Evolutionary conservation across 64 coral and sea anemone genomes (phyloP), one percentile per base, ranked within the genome.

Genomic region (Dendrophyllia cribrosa): DNA sequence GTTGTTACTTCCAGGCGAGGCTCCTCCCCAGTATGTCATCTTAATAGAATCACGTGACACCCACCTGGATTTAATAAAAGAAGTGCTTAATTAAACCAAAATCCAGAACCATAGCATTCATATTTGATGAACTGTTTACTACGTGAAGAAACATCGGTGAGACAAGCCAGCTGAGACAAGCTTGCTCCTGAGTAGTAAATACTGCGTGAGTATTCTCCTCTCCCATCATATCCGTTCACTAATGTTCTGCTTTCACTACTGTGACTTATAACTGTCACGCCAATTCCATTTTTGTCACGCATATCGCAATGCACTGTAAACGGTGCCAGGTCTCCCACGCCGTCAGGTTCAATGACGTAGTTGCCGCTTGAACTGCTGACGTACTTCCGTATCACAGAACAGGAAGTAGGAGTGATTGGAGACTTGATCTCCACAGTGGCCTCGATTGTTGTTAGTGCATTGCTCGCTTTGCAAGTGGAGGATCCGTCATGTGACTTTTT

Each of bases 11-110:
- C 66, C 21, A 23, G 9, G 69, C 13, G 71, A 22, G 17, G 81
- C 80, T 63, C 90, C 90, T 14, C 90, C 89, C 89, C 89, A 91
- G 64, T 91, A 83, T 53, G 45, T 16, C 89, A 84, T 91, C 4
- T 22, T 6, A 21, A 13, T 21, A 7, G 46, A 26, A 45, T 83
- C 66, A 74, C 89, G 78, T 84, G 89, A 91, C 56, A 91, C 66
- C 89, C 90, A 92, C 80, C 81, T n/a, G n/a, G n/a, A n/a, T n/a
- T n/a, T n/a, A n/a, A n/a, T n/a, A n/a, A n/a, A n/a, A n/a, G n/a
- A n/a, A n/a, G n/a, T n/a, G n/a, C n/a, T n/a, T n/a, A n/a, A n/a
- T n/a, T n/a, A n/a, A 92, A 10, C 9, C 81, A 12, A 19, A 17
- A 5, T 7, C 16, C 5, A 52, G 58, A 34, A 11, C 44, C 2